These are phyloP conservation scores for Chrysotoxum bicinctum DNA, from an alignment of 2,888 invertebrate species.

Conservation along the genomic window DNA sequence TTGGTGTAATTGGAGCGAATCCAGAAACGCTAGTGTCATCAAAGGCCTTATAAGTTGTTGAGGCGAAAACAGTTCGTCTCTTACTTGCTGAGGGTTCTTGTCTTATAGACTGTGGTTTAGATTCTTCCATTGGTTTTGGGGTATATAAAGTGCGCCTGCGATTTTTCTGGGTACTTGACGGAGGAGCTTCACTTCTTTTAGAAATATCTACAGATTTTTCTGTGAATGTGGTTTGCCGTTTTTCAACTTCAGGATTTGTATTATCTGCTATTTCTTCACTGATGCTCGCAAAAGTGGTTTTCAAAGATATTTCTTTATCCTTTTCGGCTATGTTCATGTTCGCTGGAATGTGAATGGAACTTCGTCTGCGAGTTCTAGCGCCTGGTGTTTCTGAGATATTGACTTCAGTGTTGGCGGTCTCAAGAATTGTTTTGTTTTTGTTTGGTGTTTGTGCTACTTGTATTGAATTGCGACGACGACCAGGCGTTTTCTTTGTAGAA, in stretches of 20 bases:
- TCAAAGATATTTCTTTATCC: conserved; percentile 22
- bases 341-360: conserved; percentile 70
- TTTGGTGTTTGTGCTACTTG: conserved; percentile 48
- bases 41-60: conserved; percentile 36
- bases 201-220: conserved; percentile 72
- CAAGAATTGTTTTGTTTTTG: background rate
- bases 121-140: conserved; percentile 67
- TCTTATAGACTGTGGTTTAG: conserved; percentile 3
- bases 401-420: background rate
- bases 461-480: conserved; percentile 58
- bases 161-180: conserved; percentile 30
- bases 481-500: conserved; percentile 10
- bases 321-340: conserved; percentile 43
- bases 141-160: conserved; percentile 71
- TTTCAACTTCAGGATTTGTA: conserved; percentile 44
- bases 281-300: conserved; percentile 36
- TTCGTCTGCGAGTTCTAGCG: conserved; percentile 74
- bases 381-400: conserved; percentile 35
- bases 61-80: conserved; percentile 71
- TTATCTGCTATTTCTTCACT: conserved; percentile 43
- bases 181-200: conserved; percentile 14
- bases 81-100: conserved; percentile 28
- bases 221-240: conserved; percentile 72
- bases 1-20: conserved; percentile 38
- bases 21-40: conserved; percentile 23